Evolutionary conservation across 2,113 vertebrate species (phyloP), one percentile per base, ranked within the genome.

Genomic region (Ovis canadensis): DNA sequence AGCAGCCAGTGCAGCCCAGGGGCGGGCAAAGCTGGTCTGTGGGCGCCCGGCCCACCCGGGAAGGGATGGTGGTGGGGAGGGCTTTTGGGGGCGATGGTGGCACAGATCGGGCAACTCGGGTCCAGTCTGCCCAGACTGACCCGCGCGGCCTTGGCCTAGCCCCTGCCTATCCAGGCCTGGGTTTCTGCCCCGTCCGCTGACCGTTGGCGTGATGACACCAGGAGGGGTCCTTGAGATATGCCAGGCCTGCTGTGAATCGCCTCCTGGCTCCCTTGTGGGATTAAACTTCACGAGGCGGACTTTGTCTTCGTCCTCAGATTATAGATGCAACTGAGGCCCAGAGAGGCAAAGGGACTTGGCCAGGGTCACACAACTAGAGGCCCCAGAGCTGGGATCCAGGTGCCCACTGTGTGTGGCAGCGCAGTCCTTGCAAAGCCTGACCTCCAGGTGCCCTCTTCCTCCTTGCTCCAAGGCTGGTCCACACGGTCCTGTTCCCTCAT

Each of bases 151-250:
- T 16, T 8, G 3, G 71, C 90, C 13, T 17, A 43, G 31, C 60
- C 14, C 4, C 84, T 88, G 1, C 43, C 85, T 23, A 2, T 3
- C 29, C 0, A 3, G n/a, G 71, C 64, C 80, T 10, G 19, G 3
- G 17, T 1, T 8, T 71, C 45, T 27, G 81, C 27, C 50, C 54
- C 0, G 6, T 21, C 1, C 0, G 7, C 82, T 23, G 36, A 31
- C 3, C 1, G 1, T 3, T 27, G 0, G 13, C 25, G 0, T n/a
- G 14, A 40, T 5, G 0, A 10, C 8, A 25, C 45, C 17, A 90
- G 21, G 0, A 25, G 19, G n/a, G 57, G 12, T 8, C 59, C 13
- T 6, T 14, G 57, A 29, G 3, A 13, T 11, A 31, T 12, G 17
- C 71, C 6, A 1, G 59, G 50, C 59, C 8, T 10, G 1, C 48